Base-by-base conservation (phyloP, 1,140 invertebrate genomes). In the Trachymyrmex septentrionalis region DNA sequence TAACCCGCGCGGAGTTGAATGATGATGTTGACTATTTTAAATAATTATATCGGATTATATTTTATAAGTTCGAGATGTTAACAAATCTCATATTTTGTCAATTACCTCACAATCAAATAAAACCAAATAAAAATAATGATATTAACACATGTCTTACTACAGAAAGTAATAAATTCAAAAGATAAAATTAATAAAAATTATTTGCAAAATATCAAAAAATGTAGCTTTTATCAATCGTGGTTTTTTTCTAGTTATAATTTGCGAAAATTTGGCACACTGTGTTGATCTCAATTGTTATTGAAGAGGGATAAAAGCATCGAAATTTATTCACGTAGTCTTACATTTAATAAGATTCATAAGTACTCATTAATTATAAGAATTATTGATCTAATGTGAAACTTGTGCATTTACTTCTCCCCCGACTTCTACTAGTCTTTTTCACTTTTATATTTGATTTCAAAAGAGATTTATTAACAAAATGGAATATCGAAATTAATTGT, bases 1-100 rank as follows among this genome's bases (percentile, higher is more conserved):
- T 73, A 73, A 67, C 48, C 44, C n/a, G 14, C 34, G n/a, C 34
- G 48, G 27, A 6, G 30, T 34, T 66, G 38, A 71, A 71, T 16
- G 16, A 80, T 53, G 50, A 82, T 14, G 19, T 64, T 66, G 16
- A 44, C 59, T 75, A 61, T 50, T 34, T 14, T n/a, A 38, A 27
- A 16, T 30, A 27, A 50, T 48, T 72, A 14, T 14, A 27, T 0
- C 12, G 34, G 50, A 81, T 73, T 34, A 73, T 19, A 61, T 19
- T 21, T 44, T 48, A 10, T 2, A 38, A 34, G 59, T n/a, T 38
- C 4, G 19, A 50, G 4, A 12, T 4, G 5, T 30, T 48, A 48
- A 34, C 19, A 10, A 57, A 73, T 84, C 14, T 24, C 14, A 14
- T 44, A 19, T 30, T 55, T 48, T 21, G 6, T 19, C 10, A 48